These are phyloP conservation scores for Drosophila albomicans DNA, from an alignment of 1,140 invertebrate species.

Conservation along the genomic window DNA sequence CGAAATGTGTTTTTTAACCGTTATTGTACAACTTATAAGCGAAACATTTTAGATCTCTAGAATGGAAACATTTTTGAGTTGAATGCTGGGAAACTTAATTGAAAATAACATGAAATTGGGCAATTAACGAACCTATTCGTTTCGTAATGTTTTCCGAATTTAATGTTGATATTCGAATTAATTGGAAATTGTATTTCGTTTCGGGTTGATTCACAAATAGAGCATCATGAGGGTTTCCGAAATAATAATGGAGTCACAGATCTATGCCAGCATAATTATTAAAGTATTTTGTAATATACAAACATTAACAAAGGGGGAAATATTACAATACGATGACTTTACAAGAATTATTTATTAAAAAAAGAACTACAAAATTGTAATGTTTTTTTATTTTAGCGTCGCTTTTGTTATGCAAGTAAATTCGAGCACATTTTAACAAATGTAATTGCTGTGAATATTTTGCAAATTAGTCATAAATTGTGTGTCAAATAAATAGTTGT, in stretches of 20 bases:
- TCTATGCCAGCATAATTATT: neutral
- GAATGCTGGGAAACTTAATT: neutral
- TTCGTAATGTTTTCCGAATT: neutral
- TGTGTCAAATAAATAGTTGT: neutral
- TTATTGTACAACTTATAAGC: neutral
- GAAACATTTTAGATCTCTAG: neutral
- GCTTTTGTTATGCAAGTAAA: neutral
- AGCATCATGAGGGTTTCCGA: neutral
- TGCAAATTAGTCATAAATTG: neutral
- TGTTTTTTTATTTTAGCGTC: neutral
- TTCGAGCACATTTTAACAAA: neutral
- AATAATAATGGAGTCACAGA: neutral
- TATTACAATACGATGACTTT: too few species aligned
- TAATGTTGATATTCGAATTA: neutral
- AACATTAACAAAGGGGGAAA: neutral
- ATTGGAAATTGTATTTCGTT: neutral
- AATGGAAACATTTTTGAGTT: neutral
- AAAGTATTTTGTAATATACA: neutral
- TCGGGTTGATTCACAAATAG: neutral
- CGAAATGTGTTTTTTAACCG: neutral
- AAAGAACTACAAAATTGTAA: neutral
- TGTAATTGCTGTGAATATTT: constrained; percentile 14
- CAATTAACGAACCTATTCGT: neutral
- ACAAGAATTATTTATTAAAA: too few species aligned
- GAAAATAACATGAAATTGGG: constrained; percentile 5